phyloP scores from a whole-genome alignment of 64 coral and sea anemone species.

The Stylophora pistillata region DNA sequence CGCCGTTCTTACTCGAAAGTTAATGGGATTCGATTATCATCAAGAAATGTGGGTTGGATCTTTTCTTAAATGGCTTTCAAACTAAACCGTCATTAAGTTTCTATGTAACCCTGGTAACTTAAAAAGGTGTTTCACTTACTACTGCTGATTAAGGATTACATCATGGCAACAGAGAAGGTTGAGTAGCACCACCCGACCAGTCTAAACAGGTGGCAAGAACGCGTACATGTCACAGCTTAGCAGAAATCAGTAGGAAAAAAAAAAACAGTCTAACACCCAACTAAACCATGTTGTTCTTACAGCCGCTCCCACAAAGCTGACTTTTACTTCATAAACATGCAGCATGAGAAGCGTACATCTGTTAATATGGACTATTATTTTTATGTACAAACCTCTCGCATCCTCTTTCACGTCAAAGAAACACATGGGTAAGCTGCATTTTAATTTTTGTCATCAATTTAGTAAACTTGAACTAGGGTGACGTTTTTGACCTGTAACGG shows the following conservation, averaged over 20 bases:
- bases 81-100: too few species aligned
- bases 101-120: too few species aligned
- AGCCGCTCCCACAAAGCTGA: not conserved
- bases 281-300: not conserved
- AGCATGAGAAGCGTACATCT: conserved; percentile 4
- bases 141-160: not conserved
- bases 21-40: too few species aligned
- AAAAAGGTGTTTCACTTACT: too few species aligned
- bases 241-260: not conserved
- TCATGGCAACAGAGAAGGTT: not conserved
- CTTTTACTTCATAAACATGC: conserved; percentile 16
- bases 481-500: not conserved
- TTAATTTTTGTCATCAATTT: not conserved
- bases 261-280: not conserved
- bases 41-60: too few species aligned
- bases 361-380: not conserved
- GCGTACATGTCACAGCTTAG: not conserved
- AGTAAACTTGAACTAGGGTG: not conserved
- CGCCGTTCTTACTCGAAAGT: too few species aligned
- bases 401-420: not conserved
- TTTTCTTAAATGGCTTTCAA: too few species aligned
- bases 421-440: conserved; percentile 22
- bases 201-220: not conserved
- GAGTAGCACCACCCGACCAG: not conserved
- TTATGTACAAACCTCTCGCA: not conserved